Evolutionary conservation across 2,888 invertebrate genomes (phyloP), one percentile per base, ranked within the genome.

Genomic region (Operophtera brumata): DNA sequence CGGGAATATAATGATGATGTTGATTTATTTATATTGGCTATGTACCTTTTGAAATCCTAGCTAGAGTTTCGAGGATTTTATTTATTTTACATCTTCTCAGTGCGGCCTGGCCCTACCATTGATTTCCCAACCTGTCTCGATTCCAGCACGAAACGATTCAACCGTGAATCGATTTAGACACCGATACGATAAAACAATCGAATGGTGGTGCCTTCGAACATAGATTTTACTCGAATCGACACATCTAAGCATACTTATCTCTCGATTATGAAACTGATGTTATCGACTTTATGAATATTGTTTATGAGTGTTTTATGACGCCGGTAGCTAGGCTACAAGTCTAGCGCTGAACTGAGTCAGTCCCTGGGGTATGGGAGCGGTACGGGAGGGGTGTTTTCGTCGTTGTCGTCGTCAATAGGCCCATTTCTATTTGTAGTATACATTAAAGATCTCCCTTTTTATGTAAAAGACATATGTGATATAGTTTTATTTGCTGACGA

Each of bases 141-240:
- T 61, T 57, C 53, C 49, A 59, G 54, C 65, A 64, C 62, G 64
- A 67, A 67, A 59, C 64, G 67, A 68, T 70, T 66, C 64, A 67
- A 67, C 65, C 64, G 57, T 67, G 66, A 69, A 70, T 68, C 64
- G 75, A 77, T 78, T 71, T 59, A 59, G 59, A 71, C 70, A 64
- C 63, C 57, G 72, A 72, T 70, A 71, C 55, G 61, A 69, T 65
- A 58, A 66, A 69, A 67, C 69, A 70, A 74, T 70, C 66, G 67
- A 62, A 40, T 53, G 52, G 53, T 59, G 56, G 65, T 61, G 61
- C 66, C 59, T 63, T 62, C 49, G 11, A 30, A 46, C 50, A 56
- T 59, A 47, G 53, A 52, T 56, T 57, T 39, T 51, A 56, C 58
- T 47, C 54, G 12, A 50, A 46, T 30, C 14, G 34, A 46, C 37